Percentiles rank a stretch among this genome's conserved stretches.
These are phyloP conservation scores for Empidonax alnorum DNA, from an alignment of 2,113 vertebrate species.

Conservation along the genomic window DNA sequence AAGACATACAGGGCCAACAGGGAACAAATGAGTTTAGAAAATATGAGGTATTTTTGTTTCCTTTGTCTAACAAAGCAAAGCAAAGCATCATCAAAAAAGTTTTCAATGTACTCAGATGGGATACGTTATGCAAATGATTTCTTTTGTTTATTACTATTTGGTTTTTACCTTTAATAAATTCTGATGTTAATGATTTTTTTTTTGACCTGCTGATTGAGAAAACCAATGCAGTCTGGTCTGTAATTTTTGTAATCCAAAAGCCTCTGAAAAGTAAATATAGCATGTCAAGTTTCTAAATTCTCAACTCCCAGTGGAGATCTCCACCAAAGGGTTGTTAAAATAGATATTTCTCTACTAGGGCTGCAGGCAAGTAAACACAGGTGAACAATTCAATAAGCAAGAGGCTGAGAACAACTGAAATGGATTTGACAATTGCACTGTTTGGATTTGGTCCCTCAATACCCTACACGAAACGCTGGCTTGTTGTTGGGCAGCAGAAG, in stretches of 20 bases:
- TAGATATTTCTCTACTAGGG: background rate
- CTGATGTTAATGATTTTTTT: background rate
- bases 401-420: background rate
- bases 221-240: fast-evolving
- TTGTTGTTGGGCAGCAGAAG: background rate
- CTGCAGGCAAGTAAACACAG: background rate
- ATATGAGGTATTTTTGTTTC: background rate
- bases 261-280: background rate
- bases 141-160: background rate
- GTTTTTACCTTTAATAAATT: background rate
- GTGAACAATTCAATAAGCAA: background rate
- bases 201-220: background rate
- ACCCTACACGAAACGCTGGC: background rate
- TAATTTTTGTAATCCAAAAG: background rate
- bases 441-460: background rate
- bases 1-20: background rate
- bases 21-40: background rate
- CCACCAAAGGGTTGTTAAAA: background rate
- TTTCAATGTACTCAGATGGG: background rate
- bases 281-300: background rate
- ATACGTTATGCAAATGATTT: background rate
- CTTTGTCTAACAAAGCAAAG: background rate
- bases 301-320: background rate
- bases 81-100: background rate
- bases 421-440: background rate